Percentiles rank a stretch among this genome's conserved stretches.
Conservation (phyloP, 2,113 vertebrate species). For the Elgaria multicarinata region DNA sequence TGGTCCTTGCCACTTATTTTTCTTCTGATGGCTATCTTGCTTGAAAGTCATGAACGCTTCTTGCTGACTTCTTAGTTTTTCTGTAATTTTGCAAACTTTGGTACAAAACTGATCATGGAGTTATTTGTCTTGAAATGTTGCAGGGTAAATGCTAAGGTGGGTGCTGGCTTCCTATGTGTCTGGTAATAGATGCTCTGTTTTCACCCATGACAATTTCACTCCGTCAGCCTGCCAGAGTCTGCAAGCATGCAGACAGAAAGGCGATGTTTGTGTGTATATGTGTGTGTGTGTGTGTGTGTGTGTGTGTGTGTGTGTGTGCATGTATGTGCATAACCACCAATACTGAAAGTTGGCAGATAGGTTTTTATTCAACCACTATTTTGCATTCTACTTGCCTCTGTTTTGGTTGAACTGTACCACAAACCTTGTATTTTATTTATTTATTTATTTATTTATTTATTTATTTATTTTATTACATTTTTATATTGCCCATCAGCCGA, state of each 20-base stretch:
- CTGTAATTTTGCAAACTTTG: conserved; percentile 68
- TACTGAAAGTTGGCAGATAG: conserved; percentile 58
- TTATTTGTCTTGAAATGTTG: conserved; percentile 74
- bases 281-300: conserved; percentile 17
- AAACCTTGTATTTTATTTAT: no score
- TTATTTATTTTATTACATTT: no score
- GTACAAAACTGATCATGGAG: conserved; percentile 72
- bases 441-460: no score
- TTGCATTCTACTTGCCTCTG: conserved; percentile 12
- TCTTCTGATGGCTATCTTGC: conserved; percentile 33
- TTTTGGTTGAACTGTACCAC: no score
- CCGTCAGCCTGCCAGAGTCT: conserved; percentile 67
- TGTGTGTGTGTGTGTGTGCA: background rate
- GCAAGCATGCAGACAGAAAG: conserved; percentile 60
- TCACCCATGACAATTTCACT: conserved; percentile 71
- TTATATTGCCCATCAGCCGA: no score
- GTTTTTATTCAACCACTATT: background rate
- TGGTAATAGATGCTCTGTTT: conserved; percentile 75
- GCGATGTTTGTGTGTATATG: conserved; percentile 52
- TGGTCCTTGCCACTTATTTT: conserved; percentile 2
- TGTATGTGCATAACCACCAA: conserved; percentile 59
- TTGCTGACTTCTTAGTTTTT: conserved; percentile 60
- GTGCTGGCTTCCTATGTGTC: conserved; percentile 69
- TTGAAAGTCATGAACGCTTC: conserved; percentile 61
- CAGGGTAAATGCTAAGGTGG: conserved; percentile 69